Evolutionary conservation across 92 coral and sea anemone species (phyloP).

Genomic region (Zoanthus solanderi): DNA sequence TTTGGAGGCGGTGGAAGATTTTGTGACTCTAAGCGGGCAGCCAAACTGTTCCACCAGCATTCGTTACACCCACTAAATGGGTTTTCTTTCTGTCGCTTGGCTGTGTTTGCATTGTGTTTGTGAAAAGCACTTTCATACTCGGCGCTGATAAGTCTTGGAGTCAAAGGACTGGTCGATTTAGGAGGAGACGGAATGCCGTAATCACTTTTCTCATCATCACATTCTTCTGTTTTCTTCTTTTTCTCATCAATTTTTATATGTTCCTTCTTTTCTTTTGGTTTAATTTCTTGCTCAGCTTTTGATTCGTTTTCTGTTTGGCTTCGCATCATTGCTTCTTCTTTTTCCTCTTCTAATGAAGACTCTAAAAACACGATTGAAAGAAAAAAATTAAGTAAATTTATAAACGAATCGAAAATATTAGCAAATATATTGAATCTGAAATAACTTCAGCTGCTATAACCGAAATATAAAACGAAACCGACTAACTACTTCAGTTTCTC

Average conservation of each 20-base stretch:
- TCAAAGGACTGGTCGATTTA: constrained; percentile 23
- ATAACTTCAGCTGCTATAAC: not conserved
- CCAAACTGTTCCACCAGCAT: constrained; percentile 73
- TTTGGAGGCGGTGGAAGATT: constrained; percentile 90
- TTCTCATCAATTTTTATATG: not conserved
- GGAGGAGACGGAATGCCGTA: constrained; percentile 42
- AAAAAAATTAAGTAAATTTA: not conserved
- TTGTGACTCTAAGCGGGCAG: constrained; percentile 64
- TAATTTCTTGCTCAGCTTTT: not conserved
- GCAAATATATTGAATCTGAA: constrained; percentile 12
- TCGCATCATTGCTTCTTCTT: not conserved
- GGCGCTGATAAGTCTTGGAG: not conserved
- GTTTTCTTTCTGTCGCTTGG: constrained; percentile 22
- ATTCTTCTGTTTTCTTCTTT: not conserved
- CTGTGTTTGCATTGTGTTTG: constrained; percentile 28
- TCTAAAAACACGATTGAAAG: not conserved
- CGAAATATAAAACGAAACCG: not conserved
- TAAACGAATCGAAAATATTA: constrained; percentile 1
- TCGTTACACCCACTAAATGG: constrained; percentile 56
- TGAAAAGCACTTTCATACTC: constrained; percentile 45
- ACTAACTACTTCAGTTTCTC: not conserved
- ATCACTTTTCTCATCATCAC: not conserved
- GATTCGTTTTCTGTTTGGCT: not conserved
- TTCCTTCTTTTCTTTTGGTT: not conserved
- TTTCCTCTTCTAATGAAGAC: not conserved